These are phyloP conservation scores for Lasaia peninsularis DNA, from an alignment of 1,140 invertebrate genomes.

Conservation along the genomic window DNA sequence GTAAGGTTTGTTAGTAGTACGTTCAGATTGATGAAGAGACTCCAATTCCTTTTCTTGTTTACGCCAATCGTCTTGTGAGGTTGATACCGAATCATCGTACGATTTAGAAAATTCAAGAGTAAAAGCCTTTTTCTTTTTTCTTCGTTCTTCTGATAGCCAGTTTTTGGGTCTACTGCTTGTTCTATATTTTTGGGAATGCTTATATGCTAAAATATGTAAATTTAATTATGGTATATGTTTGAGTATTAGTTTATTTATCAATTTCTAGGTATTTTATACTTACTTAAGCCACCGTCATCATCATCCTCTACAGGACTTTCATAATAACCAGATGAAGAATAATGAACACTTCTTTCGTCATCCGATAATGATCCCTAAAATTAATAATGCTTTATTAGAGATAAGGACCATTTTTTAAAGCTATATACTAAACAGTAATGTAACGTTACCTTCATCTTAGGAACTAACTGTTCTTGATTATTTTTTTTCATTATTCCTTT, in stretches of 20 bases:
- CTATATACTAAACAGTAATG: neutral
- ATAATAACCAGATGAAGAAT: slow-evolving; percentile 88
- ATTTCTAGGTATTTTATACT: slow-evolving; percentile 23
- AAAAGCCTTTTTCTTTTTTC: slow-evolving; percentile 82
- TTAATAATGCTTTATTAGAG: neutral
- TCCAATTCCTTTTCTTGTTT: slow-evolving; percentile 58
- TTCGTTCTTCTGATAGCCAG: slow-evolving; percentile 83
- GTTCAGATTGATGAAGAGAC: slow-evolving; percentile 44
- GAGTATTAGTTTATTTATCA: neutral
- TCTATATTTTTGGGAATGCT: slow-evolving; percentile 74
- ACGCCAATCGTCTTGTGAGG: slow-evolving; percentile 68
- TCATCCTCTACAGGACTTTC: slow-evolving; percentile 86
- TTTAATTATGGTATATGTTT: neutral
- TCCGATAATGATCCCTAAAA: slow-evolving; percentile 79
- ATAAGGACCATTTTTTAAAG: neutral
- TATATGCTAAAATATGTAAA: slow-evolving; percentile 60
- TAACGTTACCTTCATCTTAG: slow-evolving; percentile 55
- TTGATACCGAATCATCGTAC: slow-evolving; percentile 70
- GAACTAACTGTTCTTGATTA: slow-evolving; percentile 55
- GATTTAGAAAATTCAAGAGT: slow-evolving; percentile 82
- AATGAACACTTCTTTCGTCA: slow-evolving; percentile 83
- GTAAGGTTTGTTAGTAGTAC: slow-evolving; percentile 43
- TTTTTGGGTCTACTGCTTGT: slow-evolving; percentile 57
- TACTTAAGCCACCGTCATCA: slow-evolving; percentile 76
- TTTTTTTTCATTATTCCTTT: slow-evolving; percentile 34